Conservation (phyloP, 2,888 invertebrate genomes). For the Chironomus tentans region DNA sequence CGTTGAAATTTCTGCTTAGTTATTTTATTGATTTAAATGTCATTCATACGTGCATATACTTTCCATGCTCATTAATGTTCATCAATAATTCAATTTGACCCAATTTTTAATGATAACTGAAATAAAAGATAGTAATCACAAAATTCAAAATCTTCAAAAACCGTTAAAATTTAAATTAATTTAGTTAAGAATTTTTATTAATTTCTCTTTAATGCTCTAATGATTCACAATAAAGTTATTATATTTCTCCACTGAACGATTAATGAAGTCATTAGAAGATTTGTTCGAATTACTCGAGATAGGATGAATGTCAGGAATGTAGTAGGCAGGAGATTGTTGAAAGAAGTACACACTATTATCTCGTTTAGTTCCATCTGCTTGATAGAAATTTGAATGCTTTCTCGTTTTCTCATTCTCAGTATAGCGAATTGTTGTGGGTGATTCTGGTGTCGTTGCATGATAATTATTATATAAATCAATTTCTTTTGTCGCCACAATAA, state of each 20-base stretch:
- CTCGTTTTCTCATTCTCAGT: background rate
- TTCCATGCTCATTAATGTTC: too few species aligned
- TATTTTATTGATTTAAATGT: too few species aligned
- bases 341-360: background rate
- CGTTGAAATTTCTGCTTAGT: too few species aligned
- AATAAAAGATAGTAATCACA: too few species aligned
- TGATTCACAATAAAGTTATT: slow-evolving; percentile 1
- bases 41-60: too few species aligned
- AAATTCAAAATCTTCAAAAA: too few species aligned
- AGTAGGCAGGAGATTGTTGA: background rate
- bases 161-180: background rate
- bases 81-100: too few species aligned
- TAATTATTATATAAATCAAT: background rate
- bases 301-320: background rate
- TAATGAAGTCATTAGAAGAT: background rate
- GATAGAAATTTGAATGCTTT: background rate
- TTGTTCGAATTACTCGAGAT: background rate
- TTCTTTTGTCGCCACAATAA: too few species aligned
- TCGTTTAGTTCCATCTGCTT: background rate
- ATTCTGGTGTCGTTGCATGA: background rate
- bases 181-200: background rate
- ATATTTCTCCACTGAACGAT: slow-evolving; percentile 10
- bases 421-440: background rate
- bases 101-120: too few species aligned
- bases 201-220: background rate